Conservation (phyloP, 1,140 invertebrate genomes). For the Leptinotarsa defecta region DNA sequence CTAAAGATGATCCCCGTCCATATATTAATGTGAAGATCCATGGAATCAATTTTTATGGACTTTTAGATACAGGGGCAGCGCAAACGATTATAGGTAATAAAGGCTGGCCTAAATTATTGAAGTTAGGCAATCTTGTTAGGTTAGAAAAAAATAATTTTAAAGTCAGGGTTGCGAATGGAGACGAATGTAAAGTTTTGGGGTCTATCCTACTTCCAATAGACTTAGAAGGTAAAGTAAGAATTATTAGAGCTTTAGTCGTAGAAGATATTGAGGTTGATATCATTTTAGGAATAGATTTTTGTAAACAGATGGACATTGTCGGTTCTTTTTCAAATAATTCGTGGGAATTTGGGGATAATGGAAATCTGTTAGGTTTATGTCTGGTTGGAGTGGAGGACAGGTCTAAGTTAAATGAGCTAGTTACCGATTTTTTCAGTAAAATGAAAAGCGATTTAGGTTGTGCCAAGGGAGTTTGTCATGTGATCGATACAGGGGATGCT, state of each 20-base stretch:
- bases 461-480: neutral
- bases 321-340: no score
- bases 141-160: conserved; percentile 10
- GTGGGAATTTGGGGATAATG: no score
- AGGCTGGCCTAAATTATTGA: neutral
- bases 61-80: conserved; percentile 26
- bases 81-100: conserved; percentile 12
- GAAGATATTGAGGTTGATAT: conserved; percentile 12
- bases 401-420: no score
- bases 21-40: conserved; percentile 20
- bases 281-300: conserved; percentile 31
- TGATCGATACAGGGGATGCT: neutral
- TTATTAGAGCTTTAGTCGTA: conserved; percentile 24
- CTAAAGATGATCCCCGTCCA: conserved; percentile 6
- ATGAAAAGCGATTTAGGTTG: neutral
- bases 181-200: neutral
- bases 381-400: no score
- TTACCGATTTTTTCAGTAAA: no score
- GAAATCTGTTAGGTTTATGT: neutral
- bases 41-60: conserved; percentile 13
- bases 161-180: neutral
- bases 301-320: no score
- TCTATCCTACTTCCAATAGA: neutral
- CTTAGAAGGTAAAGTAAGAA: neutral
- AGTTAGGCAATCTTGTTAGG: neutral